These are phyloP conservation scores for Eledone cirrhosa DNA, from an alignment of 2,888 invertebrate species.

Conservation along the genomic window DNA sequence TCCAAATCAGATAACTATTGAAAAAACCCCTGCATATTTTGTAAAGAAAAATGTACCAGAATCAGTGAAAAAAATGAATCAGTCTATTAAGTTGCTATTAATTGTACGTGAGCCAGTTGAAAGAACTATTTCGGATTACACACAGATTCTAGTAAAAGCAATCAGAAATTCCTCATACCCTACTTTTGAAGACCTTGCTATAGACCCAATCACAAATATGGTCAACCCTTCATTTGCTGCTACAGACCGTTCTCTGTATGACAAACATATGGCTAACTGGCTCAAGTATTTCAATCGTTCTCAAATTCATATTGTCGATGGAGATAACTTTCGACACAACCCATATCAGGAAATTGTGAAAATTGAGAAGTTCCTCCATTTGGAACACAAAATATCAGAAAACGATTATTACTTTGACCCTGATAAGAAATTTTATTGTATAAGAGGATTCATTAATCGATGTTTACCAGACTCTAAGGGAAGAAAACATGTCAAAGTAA, in stretches of 20 bases:
- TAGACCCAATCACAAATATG: slow-evolving; percentile 55
- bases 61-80: slow-evolving; percentile 91
- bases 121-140: slow-evolving; percentile 94
- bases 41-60: slow-evolving; percentile 93
- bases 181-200: slow-evolving; percentile 63
- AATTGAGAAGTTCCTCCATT: slow-evolving; percentile 54
- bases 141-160: slow-evolving; percentile 76
- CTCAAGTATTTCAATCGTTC: slow-evolving; percentile 88
- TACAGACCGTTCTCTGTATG: slow-evolving; percentile 61
- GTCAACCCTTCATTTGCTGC: slow-evolving; percentile 66
- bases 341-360: slow-evolving; percentile 52
- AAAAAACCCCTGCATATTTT: slow-evolving; percentile 97
- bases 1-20: slow-evolving; percentile 90
- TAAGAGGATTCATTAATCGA: slow-evolving; percentile 74
- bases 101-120: slow-evolving; percentile 96
- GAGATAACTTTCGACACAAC: slow-evolving; percentile 49
- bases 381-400: slow-evolving; percentile 45
- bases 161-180: slow-evolving; percentile 47
- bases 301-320: slow-evolving; percentile 90
- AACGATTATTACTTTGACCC: slow-evolving; percentile 96
- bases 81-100: slow-evolving; percentile 83
- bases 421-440: slow-evolving; percentile 93
- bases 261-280: slow-evolving; percentile 85
- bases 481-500: slow-evolving; percentile 85
- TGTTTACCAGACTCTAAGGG: slow-evolving; percentile 89